Conservation (phyloP, 2,888 invertebrate species). For the Pristionchus exspectatus region DNA sequence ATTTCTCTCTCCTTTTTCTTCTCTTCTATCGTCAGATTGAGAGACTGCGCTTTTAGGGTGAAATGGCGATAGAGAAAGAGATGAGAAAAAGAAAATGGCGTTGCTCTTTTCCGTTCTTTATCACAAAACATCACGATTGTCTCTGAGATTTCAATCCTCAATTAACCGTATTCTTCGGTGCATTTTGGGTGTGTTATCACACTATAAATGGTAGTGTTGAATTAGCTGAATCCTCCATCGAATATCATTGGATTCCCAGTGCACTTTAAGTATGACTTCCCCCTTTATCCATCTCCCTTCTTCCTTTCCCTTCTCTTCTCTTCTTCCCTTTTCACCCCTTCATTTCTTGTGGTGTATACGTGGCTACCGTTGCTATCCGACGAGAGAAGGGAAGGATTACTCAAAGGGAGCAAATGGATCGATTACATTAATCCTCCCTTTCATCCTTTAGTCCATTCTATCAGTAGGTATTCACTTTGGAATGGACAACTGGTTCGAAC, state of each 20-base stretch:
- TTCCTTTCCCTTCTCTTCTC: not conserved
- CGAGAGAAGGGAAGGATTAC: not conserved
- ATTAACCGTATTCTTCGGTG: not conserved
- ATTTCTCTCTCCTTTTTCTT: not conserved
- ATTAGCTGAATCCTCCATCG: not conserved
- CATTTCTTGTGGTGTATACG: not conserved
- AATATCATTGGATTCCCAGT: not conserved
- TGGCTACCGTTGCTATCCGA: constrained; percentile 31
- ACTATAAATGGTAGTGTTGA: not conserved
- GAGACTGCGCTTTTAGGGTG: constrained; percentile 4
- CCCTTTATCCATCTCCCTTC: not conserved
- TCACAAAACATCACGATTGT: not conserved
- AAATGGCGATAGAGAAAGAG: not conserved
- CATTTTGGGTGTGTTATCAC: not conserved
- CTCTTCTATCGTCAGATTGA: not conserved
- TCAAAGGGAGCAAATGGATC: not conserved
- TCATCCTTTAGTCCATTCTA: not conserved
- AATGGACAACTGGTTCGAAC: constrained; percentile 27
- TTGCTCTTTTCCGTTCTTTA: not conserved
- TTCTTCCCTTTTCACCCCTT: constrained; percentile 1
- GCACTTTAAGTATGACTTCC: constrained; percentile 13
- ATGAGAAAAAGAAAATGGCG: not conserved
- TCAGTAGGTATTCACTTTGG: not conserved
- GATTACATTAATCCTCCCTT: not conserved
- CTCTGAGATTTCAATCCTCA: not conserved